Evolutionary conservation across 2,113 vertebrate genomes (phyloP), one percentile per base, ranked within the genome.

Genomic region (Eulemur macaco): DNA sequence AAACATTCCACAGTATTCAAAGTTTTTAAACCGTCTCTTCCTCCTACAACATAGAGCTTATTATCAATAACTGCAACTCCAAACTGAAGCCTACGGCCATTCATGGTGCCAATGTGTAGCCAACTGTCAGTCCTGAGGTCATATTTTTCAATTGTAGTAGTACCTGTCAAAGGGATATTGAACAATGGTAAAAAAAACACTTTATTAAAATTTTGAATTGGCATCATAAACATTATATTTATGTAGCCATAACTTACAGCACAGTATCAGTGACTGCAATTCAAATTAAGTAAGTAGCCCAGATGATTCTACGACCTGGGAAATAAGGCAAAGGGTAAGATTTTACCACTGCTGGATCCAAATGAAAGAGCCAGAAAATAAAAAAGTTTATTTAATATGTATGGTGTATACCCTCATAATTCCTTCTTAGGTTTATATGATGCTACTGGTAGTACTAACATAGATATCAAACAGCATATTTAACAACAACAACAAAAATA

Each of bases 1-100:
- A 99, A 99, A 96, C 99, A 99, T 97, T 99, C 99, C 34, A 99
- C 99, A 34, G 99, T 99, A 97, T 99, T 99, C 54, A 99, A 99
- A 0, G 99, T 99, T 98, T 99, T 99, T 84, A 99, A 98, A 27
- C 99, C 99, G 47, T 99, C 99, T 98, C 99, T 99, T 69, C 99
- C 99, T 66, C 99, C 99, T 17, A 99, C 99, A 1, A 99, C 99
- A 8, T 99, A 99, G 56, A 99, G 98, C 84, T 99, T 99, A 98
- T 99, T 99, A 97, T 99, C 99, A 60, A 99, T 99, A 81, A 99
- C 99, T 0, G 99, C 99, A 4, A 99, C 99, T 3, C 99, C 99
- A 69, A 99, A 99, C 98, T 99, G 99, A 56, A 99, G 98, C 87
- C 99, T 98, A 25, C 99, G 98, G 0, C 99, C 99, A 20, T 99